These are phyloP conservation scores for Hermaeophaga mercurialis DNA, from an alignment of 2,888 invertebrate species.

Conservation along the genomic window DNA sequence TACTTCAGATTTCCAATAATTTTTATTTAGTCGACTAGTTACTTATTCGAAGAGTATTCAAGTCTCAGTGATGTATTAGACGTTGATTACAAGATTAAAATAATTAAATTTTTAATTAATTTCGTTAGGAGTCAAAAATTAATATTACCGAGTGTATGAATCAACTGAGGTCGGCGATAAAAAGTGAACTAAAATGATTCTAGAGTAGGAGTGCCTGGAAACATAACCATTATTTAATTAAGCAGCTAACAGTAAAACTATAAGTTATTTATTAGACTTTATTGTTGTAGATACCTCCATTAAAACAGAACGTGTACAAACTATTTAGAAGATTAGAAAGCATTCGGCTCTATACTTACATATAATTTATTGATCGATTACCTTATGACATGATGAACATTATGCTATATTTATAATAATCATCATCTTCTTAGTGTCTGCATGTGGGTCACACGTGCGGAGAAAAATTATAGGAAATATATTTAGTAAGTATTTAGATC, in stretches of 20 bases:
- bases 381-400: constrained; percentile 12
- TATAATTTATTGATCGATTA: constrained; percentile 23
- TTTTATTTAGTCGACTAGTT: no score
- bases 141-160: no score
- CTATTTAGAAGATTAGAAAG: constrained; percentile 4
- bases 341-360: constrained; percentile 5
- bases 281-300: constrained; percentile 1
- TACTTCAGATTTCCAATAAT: no score
- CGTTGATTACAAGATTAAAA: no score
- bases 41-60: no score
- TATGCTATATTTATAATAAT: constrained; percentile 20
- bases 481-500: not conserved
- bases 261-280: not conserved
- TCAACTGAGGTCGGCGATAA: no score
- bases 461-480: constrained; percentile 6
- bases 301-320: constrained; percentile 3
- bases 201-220: not conserved
- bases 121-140: no score
- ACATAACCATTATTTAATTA: constrained; percentile 5
- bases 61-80: no score
- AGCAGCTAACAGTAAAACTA: not conserved
- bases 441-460: constrained; percentile 27
- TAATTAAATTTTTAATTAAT: no score
- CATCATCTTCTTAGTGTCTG: constrained; percentile 1
- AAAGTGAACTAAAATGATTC: no score